Conservation (phyloP, 2,888 invertebrate genomes). For the Graphium colonna region DNA sequence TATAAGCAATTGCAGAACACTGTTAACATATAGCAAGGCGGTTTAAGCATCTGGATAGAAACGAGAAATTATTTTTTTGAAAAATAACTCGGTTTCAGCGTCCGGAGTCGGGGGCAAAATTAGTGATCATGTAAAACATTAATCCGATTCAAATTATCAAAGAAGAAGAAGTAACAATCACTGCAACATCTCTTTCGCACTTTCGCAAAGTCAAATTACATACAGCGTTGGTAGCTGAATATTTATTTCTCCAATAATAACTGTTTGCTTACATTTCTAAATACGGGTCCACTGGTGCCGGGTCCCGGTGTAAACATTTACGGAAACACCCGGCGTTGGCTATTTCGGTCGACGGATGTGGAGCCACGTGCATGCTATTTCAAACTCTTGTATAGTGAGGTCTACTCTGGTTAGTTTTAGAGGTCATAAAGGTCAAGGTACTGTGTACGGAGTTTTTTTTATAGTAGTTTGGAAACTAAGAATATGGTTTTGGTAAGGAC, state of each 20-base stretch:
- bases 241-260: background rate
- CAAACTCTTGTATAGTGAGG: constrained; percentile 5
- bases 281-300: constrained; percentile 23
- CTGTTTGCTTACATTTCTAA: background rate
- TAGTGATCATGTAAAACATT: too few relatives aligned
- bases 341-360: constrained; percentile 51
- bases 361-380: constrained; percentile 34
- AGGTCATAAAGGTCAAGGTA: background rate
- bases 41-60: too few relatives aligned
- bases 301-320: constrained; percentile 32
- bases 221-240: background rate
- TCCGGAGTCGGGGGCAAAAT: too few relatives aligned
- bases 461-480: too few relatives aligned
- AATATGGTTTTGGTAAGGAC: too few relatives aligned
- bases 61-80: too few relatives aligned
- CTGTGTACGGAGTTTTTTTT: too few relatives aligned
- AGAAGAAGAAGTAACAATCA: constrained; percentile 5
- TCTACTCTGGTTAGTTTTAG: background rate
- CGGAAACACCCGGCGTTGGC: constrained; percentile 40
- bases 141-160: constrained; percentile 25
- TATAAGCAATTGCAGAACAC: too few relatives aligned
- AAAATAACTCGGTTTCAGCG: too few relatives aligned
- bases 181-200: background rate
- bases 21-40: too few relatives aligned
- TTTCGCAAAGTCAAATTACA: too few relatives aligned